Conservation (phyloP, 2,888 invertebrate species). For the Acheta domesticus region DNA sequence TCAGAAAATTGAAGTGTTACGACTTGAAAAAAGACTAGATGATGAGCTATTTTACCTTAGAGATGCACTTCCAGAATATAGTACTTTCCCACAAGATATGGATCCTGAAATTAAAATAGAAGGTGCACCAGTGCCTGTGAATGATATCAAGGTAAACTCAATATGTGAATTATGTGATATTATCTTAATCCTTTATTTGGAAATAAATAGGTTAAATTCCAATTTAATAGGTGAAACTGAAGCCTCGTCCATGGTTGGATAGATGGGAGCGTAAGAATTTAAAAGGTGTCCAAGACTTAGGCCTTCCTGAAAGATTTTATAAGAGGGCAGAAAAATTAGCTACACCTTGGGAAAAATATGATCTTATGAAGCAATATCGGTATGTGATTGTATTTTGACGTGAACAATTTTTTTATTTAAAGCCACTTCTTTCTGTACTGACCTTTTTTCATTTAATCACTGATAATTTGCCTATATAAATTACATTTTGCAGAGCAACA, state of each 20-base stretch:
- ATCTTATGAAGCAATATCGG: slow-evolving; percentile 91
- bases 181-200: background rate
- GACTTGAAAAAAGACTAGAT: slow-evolving; percentile 90
- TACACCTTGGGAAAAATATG: slow-evolving; percentile 84
- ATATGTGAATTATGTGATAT: background rate
- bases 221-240: slow-evolving; percentile 59
- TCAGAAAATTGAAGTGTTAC: slow-evolving; percentile 82
- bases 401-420: background rate
- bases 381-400: slow-evolving; percentile 42
- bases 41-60: slow-evolving; percentile 81
- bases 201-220: background rate
- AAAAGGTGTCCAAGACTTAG: slow-evolving; percentile 66
- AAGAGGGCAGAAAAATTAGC: slow-evolving; percentile 55
- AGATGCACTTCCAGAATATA: slow-evolving; percentile 87
- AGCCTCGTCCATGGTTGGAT: slow-evolving; percentile 84
- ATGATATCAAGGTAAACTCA: slow-evolving; percentile 60
- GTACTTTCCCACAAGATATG: slow-evolving; percentile 90
- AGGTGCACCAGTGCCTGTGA: slow-evolving; percentile 74
- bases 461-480: slow-evolving; percentile 4
- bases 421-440: background rate
- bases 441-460: slow-evolving; percentile 22
- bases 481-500: slow-evolving; percentile 58
- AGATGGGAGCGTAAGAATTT: slow-evolving; percentile 81
- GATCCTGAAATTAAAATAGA: slow-evolving; percentile 76
- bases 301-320: slow-evolving; percentile 45